These are phyloP conservation scores for Etheostoma spectabile DNA, from an alignment of 2,113 vertebrate genomes.

Conservation along the genomic window DNA sequence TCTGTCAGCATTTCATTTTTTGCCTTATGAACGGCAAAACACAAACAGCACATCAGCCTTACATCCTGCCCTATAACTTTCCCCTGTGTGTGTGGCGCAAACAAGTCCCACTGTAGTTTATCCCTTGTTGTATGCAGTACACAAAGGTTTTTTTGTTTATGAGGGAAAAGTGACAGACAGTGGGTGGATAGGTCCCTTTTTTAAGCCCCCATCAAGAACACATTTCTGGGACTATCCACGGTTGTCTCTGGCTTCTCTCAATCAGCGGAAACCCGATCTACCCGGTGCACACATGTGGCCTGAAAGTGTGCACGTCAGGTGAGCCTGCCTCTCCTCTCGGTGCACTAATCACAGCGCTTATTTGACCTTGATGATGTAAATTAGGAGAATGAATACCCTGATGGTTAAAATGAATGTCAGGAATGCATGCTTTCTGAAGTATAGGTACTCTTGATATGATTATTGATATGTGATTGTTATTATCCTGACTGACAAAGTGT, in stretches of 20 bases:
- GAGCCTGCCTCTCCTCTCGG: conserved; percentile 70
- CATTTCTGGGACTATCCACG: conserved; percentile 71
- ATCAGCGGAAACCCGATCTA: conserved; percentile 52
- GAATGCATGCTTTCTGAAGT: conserved; percentile 47
- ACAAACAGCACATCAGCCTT: conserved; percentile 42
- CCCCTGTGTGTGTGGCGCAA: conserved; percentile 62
- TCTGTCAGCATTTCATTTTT: conserved; percentile 49
- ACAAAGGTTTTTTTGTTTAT: conserved; percentile 54
- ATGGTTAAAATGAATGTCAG: conserved; percentile 42
- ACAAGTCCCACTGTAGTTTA: conserved; percentile 41
- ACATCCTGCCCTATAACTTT: conserved; percentile 77
- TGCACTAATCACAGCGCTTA: conserved; percentile 36
- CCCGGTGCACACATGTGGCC: conserved; percentile 54
- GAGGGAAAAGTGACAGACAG: conserved; percentile 75
- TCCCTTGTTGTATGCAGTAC: conserved; percentile 11
- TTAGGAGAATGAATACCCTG: conserved; percentile 43
- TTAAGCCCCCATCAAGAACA: conserved; percentile 10
- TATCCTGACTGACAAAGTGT: conserved; percentile 35
- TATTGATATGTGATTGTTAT: conserved; percentile 52
- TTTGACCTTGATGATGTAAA: conserved; percentile 49
- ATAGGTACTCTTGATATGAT: conserved; percentile 44
- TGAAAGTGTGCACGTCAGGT: conserved; percentile 50
- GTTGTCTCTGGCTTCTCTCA: conserved; percentile 79
- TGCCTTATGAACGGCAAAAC: conserved; percentile 39
- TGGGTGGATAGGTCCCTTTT: conserved; percentile 61